Percentiles rank a stretch among this genome's conserved stretches.
Evolutionary conservation across 1,140 invertebrate genomes (phyloP).

Genomic region (Lordiphosa collinella): DNA sequence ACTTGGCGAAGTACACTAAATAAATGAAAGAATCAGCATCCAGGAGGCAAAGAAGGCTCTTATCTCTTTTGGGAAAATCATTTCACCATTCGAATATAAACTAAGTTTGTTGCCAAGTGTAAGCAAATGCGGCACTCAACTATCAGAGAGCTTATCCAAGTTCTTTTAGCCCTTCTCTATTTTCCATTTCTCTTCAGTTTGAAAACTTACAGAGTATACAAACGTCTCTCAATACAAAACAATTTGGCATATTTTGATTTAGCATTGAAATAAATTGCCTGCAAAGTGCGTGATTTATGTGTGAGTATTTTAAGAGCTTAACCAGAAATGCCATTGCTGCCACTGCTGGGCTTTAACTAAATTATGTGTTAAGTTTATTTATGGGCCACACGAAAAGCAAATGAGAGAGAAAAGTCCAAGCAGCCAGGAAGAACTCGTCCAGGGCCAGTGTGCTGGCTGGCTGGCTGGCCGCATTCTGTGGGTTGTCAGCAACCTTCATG

Average conservation of each 20-base stretch:
- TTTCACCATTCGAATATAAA: no score
- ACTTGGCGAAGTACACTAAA: no score
- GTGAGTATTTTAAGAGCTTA: slow-evolving; percentile 50
- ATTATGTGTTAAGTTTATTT: slow-evolving; percentile 46
- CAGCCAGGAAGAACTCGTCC: slow-evolving; percentile 7
- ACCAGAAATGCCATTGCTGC: slow-evolving; percentile 10
- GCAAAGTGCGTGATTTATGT: slow-evolving; percentile 54
- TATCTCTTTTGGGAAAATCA: no score
- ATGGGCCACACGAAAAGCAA: slow-evolving; percentile 42
- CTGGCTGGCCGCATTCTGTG: slow-evolving; percentile 5
- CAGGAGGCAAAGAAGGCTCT: no score
- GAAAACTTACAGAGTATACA: neutral
- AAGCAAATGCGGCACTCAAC: no score
- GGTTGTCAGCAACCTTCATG: slow-evolving; percentile 7
- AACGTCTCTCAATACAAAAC: neutral
- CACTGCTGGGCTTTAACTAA: slow-evolving; percentile 7
- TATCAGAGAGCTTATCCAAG: no score
- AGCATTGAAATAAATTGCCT: slow-evolving; percentile 34
- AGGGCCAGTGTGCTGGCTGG: slow-evolving; percentile 6
- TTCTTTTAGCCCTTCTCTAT: no score
- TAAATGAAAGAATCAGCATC: no score
- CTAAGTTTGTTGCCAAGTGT: no score
- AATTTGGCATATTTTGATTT: slow-evolving; percentile 26
- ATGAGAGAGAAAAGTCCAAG: slow-evolving; percentile 24
- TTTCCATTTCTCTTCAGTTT: no score